These are phyloP conservation scores for Oreohelix idahoensis DNA, from an alignment of 1,140 invertebrate species.

Conservation along the genomic window DNA sequence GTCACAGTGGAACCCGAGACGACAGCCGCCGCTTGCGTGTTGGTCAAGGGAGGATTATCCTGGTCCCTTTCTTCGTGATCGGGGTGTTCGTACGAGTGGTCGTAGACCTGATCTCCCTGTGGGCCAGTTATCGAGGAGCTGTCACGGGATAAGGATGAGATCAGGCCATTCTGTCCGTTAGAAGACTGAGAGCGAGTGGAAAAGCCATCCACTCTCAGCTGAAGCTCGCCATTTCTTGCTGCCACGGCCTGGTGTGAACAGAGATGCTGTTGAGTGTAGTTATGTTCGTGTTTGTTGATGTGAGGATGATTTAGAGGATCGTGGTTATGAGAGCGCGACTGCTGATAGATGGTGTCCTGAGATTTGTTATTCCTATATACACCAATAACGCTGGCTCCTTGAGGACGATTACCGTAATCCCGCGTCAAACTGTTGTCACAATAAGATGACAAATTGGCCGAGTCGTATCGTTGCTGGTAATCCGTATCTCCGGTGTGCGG, in stretches of 20 bases:
- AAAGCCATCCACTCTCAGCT: not conserved
- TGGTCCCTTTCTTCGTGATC: not conserved
- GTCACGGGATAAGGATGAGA: not conserved
- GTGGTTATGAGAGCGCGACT: not conserved
- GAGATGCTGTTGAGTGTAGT: not conserved
- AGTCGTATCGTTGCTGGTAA: not conserved
- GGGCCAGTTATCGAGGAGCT: not conserved
- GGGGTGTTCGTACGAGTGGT: too few relatives aligned
- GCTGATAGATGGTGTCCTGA: not conserved
- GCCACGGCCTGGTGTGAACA: not conserved
- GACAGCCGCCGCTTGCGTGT: conserved; percentile 1
- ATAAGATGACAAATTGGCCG: not conserved
- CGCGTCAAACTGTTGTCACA: not conserved
- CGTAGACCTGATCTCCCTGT: not conserved
- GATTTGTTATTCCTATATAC: not conserved
- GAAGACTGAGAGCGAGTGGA: not conserved
- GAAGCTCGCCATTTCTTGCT: not conserved
- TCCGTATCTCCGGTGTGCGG: not conserved
- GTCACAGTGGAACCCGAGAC: conserved; percentile 45
- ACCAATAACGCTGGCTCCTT: not conserved
- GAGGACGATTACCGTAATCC: not conserved
- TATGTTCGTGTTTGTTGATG: not conserved
- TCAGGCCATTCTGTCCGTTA: not conserved
- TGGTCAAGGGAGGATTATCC: conserved; percentile 14
- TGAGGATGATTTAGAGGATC: not conserved